Percentiles rank a stretch among this genome's conserved stretches.
Conservation (phyloP, 2,113 vertebrate species). For the Engystomops pustulosus region DNA sequence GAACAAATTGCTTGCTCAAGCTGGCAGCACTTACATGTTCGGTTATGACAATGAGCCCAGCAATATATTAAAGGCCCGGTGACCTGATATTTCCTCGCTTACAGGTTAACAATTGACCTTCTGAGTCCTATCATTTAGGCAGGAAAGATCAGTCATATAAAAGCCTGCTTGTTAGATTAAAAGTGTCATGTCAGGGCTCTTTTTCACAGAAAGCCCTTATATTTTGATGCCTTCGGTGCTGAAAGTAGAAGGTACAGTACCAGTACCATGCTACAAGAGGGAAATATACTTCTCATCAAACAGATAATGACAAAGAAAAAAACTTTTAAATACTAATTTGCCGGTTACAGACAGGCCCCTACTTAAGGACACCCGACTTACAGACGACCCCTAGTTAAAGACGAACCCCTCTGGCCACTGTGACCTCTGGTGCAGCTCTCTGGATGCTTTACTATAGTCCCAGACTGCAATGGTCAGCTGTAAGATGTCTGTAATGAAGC, state of each 20-base stretch:
- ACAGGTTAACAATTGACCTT: conserved; percentile 38
- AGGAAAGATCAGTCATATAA: not conserved
- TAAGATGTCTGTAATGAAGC: too few species aligned
- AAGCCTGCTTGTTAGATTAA: not conserved
- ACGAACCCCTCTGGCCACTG: too few species aligned
- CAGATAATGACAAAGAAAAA: too few species aligned
- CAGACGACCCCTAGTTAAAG: too few species aligned
- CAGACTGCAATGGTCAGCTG: too few species aligned
- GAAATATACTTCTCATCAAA: too few species aligned
- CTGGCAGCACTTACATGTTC: not conserved
- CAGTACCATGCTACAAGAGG: not conserved
- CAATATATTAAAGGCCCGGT: not conserved
- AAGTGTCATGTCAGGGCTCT: not conserved
- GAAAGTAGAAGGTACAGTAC: not conserved
- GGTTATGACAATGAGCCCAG: not conserved
- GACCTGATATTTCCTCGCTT: conserved; percentile 13
- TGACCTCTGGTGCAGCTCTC: too few species aligned
- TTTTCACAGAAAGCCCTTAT: not conserved
- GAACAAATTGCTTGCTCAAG: conserved; percentile 5
- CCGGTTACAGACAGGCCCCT: too few species aligned
- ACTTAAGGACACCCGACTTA: too few species aligned
- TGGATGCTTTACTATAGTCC: too few species aligned
- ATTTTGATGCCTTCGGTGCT: not conserved
- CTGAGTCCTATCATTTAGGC: not conserved
- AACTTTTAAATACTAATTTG: too few species aligned